Base-by-base conservation (phyloP, 1,140 invertebrate genomes). In the Megalonaias nervosa region DNA sequence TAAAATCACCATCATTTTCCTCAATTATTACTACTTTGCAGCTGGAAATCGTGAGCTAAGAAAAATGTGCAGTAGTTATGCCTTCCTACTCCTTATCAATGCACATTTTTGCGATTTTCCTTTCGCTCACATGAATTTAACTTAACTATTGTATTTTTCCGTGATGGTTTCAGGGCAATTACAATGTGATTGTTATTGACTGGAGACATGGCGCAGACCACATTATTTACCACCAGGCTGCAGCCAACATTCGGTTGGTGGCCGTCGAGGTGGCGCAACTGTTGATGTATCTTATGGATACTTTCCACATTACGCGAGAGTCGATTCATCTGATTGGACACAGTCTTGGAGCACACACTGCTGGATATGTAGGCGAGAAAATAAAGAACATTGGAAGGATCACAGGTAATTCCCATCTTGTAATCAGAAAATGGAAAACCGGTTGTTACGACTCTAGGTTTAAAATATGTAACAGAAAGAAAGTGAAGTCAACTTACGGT, bases 191-290 rank as follows among this genome's bases (percentile, higher is more conserved):
- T 2, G 23, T 72, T 17, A 81, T 81, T 12, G 75, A 81, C 55
- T 82, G 81, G 79, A 55, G 60, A 19, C 57, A n/a, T 17, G 79
- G 79, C 2, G 79, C 81, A 13, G 93, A 94, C 0, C 93, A 94
- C 0, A 93, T 97, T 83, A 97, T 97, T 89, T 99, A 99, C 87
- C 94, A 97, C 0, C 92, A 97, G 81, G 96, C 97, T 0, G 95
- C 96, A 0, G 96, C 96, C 59, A 99, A 98, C 86, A 97, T 96
- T 0, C 92, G 97, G 73, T 91, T 98, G 13, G 97, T 98, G 0
- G 97, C 97, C 0, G 95, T 96, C 82, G 96, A 98, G 90, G 91
- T 98, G 58, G 95, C 96, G 2, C 94, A 96, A 90, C 89, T 98
- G 60, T 88, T 96, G 6, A 76, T 75, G 68, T 71, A 78, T 60